A percentile compares a stretch with the other conserved stretches of the same genome.
These are phyloP conservation scores for Ctenopoma multispine DNA, from an alignment of 2,797 vertebrate genomes.

Conservation along the genomic window DNA sequence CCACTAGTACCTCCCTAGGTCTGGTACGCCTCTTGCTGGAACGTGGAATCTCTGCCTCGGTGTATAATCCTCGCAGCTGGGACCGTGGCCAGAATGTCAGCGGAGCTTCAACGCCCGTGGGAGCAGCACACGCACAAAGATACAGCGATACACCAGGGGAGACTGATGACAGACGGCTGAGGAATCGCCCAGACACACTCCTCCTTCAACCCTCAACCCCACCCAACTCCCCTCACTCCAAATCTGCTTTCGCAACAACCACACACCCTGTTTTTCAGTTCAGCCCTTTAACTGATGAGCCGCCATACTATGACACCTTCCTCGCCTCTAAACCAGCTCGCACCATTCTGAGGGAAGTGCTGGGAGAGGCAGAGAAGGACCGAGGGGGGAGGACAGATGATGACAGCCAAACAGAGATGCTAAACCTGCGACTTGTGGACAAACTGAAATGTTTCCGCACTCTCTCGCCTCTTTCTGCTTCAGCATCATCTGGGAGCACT, in stretches of 20 bases:
- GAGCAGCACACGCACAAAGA: slow-evolving; percentile 1
- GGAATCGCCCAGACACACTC: slow-evolving; percentile 65
- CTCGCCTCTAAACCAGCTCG: slow-evolving; percentile 97
- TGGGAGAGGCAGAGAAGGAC: slow-evolving; percentile 86
- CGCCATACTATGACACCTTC: slow-evolving; percentile 91
- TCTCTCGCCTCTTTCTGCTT: slow-evolving; percentile 81
- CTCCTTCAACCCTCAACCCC: slow-evolving; percentile 84
- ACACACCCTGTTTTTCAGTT: slow-evolving; percentile 86
- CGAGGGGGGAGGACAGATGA: slow-evolving; percentile 75
- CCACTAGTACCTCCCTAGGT: slow-evolving; percentile 96
- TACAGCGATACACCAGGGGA: neutral
- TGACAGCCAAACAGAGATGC: slow-evolving; percentile 90
- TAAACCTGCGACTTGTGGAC: slow-evolving; percentile 94
- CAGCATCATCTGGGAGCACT: slow-evolving; percentile 63
- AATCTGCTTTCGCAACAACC: slow-evolving; percentile 78
- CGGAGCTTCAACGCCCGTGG: slow-evolving; percentile 61
- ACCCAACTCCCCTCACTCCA: slow-evolving; percentile 88
- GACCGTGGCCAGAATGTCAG: slow-evolving; percentile 84
- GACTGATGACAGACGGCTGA: neutral
- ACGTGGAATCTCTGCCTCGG: slow-evolving; percentile 92
- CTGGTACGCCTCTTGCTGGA: slow-evolving; percentile 94
- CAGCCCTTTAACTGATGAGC: slow-evolving; percentile 85
- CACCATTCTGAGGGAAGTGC: slow-evolving; percentile 94
- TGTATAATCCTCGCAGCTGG: slow-evolving; percentile 94
- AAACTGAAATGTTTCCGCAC: slow-evolving; percentile 94